phyloP scores from a whole-genome alignment of 2,888 invertebrate species.

The Lasius fuliginosus region DNA sequence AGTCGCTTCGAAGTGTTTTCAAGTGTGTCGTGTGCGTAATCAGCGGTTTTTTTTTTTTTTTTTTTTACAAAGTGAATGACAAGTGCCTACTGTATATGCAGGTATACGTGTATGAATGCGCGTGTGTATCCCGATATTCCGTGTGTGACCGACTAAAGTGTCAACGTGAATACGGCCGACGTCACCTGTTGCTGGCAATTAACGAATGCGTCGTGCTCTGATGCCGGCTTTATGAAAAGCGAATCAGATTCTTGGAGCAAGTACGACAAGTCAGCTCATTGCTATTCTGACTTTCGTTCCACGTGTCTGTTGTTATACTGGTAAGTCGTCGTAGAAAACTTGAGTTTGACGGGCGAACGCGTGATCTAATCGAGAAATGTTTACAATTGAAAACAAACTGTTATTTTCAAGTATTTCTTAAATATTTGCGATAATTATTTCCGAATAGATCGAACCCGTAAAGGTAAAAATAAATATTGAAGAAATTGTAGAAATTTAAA shows the following conservation, averaged over 20 bases:
- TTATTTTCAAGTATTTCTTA: neutral
- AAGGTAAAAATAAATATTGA: neutral
- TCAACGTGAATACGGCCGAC: conserved; percentile 66
- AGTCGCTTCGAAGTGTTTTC: conserved; percentile 10
- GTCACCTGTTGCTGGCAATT: conserved; percentile 82
- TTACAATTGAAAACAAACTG: neutral
- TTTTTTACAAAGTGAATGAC: conserved; percentile 62
- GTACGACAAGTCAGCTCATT: conserved; percentile 5
- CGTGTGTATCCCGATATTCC: conserved; percentile 63
- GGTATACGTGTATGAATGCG: conserved; percentile 2
- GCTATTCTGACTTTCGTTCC: neutral
- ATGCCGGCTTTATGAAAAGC: conserved; percentile 67
- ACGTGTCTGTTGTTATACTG: neutral
- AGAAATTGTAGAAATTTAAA: neutral
- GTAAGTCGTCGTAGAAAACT: conserved; percentile 36
- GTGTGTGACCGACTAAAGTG: conserved; percentile 67
- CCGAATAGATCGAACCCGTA: neutral
- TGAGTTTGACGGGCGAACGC: neutral
- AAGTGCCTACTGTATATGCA: neutral
- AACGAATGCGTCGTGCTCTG: conserved; percentile 73
- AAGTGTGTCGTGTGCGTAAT: conserved; percentile 40
- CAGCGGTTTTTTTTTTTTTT: conserved; percentile 57
- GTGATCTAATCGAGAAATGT: neutral
- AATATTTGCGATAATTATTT: neutral
- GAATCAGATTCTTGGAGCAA: conserved; percentile 60